Percentiles rank a stretch among this genome's conserved stretches.
Evolutionary conservation across 2,113 vertebrate species (phyloP).

Genomic region (Ctenodactylus gundi): DNA sequence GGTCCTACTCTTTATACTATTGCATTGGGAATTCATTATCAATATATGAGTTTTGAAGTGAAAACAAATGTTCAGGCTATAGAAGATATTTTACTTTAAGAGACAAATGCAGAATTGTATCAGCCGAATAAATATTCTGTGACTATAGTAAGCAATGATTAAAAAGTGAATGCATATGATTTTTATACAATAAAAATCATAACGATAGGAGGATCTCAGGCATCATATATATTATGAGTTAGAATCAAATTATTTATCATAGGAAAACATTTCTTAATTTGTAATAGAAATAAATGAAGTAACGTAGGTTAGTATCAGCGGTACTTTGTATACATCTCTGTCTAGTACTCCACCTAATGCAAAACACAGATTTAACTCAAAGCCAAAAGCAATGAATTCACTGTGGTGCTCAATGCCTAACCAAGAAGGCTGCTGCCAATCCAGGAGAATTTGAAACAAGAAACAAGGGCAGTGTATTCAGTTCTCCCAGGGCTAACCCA

Average conservation of each 20-base stretch:
- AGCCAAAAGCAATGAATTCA: neutral
- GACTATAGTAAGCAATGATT: neutral
- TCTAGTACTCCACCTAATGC: neutral
- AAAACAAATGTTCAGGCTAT: neutral
- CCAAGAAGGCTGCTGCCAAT: neutral
- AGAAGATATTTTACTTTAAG: neutral
- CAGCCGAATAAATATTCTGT: neutral
- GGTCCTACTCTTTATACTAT: neutral
- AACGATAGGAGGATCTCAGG: neutral
- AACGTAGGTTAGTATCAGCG: neutral
- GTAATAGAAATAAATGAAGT: neutral
- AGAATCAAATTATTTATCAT: neutral
- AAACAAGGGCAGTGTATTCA: neutral
- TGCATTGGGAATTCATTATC: neutral
- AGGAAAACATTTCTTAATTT: neutral
- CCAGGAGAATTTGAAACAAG: neutral
- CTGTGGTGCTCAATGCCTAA: neutral
- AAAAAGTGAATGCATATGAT: neutral
- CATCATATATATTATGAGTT: neutral
- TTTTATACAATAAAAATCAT: neutral
- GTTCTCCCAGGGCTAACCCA: neutral
- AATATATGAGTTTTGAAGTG: neutral
- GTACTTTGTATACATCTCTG: neutral
- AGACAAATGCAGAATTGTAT: neutral
- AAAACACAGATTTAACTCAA: neutral